Percentiles rank a stretch among this genome's conserved stretches.
These are phyloP conservation scores for Heliconius nattereri DNA, from an alignment of 1,140 invertebrate species.

Conservation along the genomic window DNA sequence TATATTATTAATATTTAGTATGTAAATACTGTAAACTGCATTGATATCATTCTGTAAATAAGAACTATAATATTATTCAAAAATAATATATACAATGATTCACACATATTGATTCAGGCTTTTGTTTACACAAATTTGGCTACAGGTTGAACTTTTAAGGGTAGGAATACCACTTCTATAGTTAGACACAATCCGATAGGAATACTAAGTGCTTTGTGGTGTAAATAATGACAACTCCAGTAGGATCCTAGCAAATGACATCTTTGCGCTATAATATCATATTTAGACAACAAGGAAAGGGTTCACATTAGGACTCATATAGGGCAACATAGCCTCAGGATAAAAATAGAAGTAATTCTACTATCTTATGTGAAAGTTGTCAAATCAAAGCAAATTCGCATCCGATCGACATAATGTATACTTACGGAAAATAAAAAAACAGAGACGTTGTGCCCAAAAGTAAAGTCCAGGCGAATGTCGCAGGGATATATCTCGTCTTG, in stretches of 20 bases:
- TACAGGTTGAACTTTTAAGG: constrained; percentile 36
- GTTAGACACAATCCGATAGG: constrained; percentile 29
- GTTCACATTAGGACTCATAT: constrained; percentile 44
- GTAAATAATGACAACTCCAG: constrained; percentile 43
- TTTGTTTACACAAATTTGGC: constrained; percentile 53
- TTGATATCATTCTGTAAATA: constrained; percentile 15
- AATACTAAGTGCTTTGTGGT: constrained; percentile 35
- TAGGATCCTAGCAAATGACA: neutral
- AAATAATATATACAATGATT: constrained; percentile 21
- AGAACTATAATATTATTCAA: neutral
- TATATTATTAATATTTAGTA: neutral
- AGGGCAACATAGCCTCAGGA: constrained; percentile 60
- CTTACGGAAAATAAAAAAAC: constrained; percentile 99
- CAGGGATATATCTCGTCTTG: constrained; percentile 96
- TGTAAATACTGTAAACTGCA: neutral
- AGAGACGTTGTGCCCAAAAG: constrained; percentile 93
- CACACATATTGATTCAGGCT: constrained; percentile 40
- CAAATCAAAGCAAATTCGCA: constrained; percentile 75
- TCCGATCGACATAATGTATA: constrained; percentile 77
- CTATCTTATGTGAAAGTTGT: constrained; percentile 77
- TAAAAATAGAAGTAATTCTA: constrained; percentile 74
- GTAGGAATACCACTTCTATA: constrained; percentile 29
- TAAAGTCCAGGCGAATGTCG: constrained; percentile 97
- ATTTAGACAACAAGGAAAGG: constrained; percentile 26
- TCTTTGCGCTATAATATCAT: constrained; percentile 7